Evolutionary conservation across 2,113 vertebrate genomes (phyloP).

Genomic region (Siniperca knerii): DNA sequence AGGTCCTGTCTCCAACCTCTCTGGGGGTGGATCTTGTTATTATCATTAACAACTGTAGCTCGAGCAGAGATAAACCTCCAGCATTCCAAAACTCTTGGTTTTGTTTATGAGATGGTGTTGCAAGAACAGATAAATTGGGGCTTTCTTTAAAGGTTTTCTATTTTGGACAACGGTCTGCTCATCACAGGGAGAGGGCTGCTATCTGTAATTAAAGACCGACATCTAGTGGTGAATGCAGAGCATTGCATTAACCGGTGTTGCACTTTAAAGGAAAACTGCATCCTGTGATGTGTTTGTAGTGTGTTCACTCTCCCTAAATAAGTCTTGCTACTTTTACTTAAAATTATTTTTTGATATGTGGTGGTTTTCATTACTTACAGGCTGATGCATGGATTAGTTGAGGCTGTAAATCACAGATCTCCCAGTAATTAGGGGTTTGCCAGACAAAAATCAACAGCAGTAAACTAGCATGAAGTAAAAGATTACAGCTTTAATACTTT

Average conservation of each 20-base stretch:
- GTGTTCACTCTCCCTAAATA: background rate
- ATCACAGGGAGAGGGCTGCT: slow-evolving; percentile 35
- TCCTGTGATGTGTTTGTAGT: background rate
- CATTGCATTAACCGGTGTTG: background rate
- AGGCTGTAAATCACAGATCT: background rate
- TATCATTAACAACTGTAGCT: slow-evolving; percentile 79
- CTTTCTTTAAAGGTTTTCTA: slow-evolving; percentile 84
- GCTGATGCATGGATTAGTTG: background rate
- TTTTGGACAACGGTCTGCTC: slow-evolving; percentile 80
- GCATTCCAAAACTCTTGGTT: slow-evolving; percentile 81
- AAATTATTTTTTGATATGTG: background rate
- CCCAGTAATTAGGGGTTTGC: background rate
- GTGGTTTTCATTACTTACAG: background rate
- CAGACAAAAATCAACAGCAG: background rate
- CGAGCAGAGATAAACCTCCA: slow-evolving; percentile 82
- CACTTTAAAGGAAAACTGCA: background rate
- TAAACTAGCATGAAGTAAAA: background rate
- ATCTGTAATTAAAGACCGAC: slow-evolving; percentile 61
- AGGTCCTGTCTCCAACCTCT: slow-evolving; percentile 78
- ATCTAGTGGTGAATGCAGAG: slow-evolving; percentile 62
- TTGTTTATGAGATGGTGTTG: slow-evolving; percentile 82
- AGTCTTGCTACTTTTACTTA: background rate
- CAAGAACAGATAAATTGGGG: slow-evolving; percentile 80
- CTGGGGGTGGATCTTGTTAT: slow-evolving; percentile 78
- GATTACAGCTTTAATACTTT: background rate